These are phyloP conservation scores for Drosophila bipectinata DNA, from an alignment of 1,140 invertebrate genomes.

Conservation along the genomic window DNA sequence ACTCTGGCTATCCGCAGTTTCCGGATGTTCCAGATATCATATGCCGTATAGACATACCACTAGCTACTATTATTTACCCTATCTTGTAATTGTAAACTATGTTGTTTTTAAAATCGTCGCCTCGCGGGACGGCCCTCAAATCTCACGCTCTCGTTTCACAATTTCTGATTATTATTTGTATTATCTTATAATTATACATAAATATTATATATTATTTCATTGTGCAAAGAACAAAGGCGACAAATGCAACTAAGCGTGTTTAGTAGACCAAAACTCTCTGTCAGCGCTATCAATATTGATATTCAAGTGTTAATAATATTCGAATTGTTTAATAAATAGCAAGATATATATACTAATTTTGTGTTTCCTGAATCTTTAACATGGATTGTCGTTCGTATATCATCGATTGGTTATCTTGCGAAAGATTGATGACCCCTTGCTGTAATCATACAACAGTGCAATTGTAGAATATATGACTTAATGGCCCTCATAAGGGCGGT, in stretches of 20 bases:
- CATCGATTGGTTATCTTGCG: background rate
- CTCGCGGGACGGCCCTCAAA: constrained; percentile 59
- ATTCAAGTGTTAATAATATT: constrained; percentile 81
- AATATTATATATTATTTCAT: constrained; percentile 50
- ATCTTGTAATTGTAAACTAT: constrained; percentile 63
- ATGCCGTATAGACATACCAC: constrained; percentile 68
- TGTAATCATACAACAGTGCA: constrained; percentile 5
- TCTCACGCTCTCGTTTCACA: constrained; percentile 64
- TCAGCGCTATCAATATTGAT: constrained; percentile 72
- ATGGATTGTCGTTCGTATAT: background rate
- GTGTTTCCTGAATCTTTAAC: background rate
- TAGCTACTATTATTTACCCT: constrained; percentile 68
- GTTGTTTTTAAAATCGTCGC: constrained; percentile 60
- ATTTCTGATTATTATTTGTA: constrained; percentile 64
- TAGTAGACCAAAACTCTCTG: constrained; percentile 73
- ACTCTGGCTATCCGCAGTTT: background rate
- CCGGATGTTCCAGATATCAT: constrained; percentile 11
- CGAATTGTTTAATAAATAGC: constrained; percentile 82
- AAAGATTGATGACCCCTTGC: constrained; percentile 1
- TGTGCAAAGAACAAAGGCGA: constrained; percentile 60
- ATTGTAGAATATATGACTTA: constrained; percentile 26
- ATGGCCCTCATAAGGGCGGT: constrained; percentile 20
- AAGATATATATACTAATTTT: constrained; percentile 64
- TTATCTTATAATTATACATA: constrained; percentile 60
- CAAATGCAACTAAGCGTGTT: constrained; percentile 57